Evolutionary conservation across 1,140 invertebrate species (phyloP).

Genomic region (Druon quercuslanigerum): DNA sequence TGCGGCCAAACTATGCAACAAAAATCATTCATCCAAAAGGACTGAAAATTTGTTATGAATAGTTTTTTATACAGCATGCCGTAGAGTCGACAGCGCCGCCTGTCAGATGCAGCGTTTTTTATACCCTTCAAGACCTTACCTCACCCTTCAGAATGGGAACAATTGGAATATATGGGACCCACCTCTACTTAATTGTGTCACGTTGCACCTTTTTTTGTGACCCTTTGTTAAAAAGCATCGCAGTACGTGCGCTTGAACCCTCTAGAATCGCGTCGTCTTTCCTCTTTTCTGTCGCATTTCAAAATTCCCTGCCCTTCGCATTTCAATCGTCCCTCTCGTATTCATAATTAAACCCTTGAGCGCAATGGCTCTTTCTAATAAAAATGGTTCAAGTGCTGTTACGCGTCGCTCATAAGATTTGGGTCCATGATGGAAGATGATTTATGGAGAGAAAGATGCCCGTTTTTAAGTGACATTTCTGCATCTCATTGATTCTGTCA

Average conservation of each 20-base stretch:
- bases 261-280: conserved; percentile 12
- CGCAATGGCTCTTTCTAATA: background rate
- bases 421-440: background rate
- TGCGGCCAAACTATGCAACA: too few relatives aligned
- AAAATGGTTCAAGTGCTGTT: conserved; percentile 8
- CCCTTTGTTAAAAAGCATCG: conserved; percentile 8
- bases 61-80: conserved; percentile 35
- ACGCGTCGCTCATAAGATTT: background rate
- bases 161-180: conserved; percentile 50
- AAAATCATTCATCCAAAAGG: too few relatives aligned
- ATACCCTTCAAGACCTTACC: conserved; percentile 57
- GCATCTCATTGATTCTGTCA: background rate
- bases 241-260: conserved; percentile 7
- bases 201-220: conserved; percentile 41
- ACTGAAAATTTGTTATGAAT: too few relatives aligned
- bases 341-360: conserved; percentile 5
- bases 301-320: conserved; percentile 10
- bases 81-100: conserved; percentile 35
- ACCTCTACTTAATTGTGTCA: conserved; percentile 61
- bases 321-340: conserved; percentile 6
- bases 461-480: background rate
- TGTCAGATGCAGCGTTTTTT: conserved; percentile 53
- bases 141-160: conserved; percentile 55
- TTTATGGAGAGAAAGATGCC: background rate
- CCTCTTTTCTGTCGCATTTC: background rate